phyloP scores from a whole-genome alignment of 2,888 invertebrate species.

The Melanostoma mellinum region DNA sequence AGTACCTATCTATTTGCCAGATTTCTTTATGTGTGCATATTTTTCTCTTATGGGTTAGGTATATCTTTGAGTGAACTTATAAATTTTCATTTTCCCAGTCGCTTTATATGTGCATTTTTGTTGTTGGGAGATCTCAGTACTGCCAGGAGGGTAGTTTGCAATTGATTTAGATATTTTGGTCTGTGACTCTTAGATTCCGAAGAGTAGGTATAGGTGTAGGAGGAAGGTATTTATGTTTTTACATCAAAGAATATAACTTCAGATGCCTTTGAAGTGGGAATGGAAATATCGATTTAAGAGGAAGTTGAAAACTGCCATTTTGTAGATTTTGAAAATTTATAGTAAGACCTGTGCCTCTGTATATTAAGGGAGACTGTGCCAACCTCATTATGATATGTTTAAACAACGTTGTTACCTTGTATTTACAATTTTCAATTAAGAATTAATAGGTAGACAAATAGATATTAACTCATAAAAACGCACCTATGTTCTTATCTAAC shows the following conservation, averaged over 20 bases:
- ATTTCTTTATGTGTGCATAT: conserved; percentile 50
- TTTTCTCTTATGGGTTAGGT: conserved; percentile 30
- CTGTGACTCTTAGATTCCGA: conserved; percentile 22
- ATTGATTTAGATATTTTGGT: conserved; percentile 43
- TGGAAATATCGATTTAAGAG: conserved; percentile 40
- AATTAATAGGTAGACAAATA: too few species aligned
- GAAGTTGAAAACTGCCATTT: neutral
- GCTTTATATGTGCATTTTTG: conserved; percentile 31
- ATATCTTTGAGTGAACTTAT: conserved; percentile 41
- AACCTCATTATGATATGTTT: too few species aligned
- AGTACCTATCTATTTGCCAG: conserved; percentile 45
- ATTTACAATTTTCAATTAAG: too few species aligned
- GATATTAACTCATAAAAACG: too few species aligned
- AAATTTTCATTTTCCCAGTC: conserved; percentile 46
- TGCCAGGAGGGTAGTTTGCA: conserved; percentile 30
- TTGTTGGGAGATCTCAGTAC: neutral
- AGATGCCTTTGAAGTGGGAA: conserved; percentile 5
- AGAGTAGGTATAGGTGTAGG: conserved; percentile 11
- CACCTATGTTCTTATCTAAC: too few species aligned
- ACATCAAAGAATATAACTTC: conserved; percentile 10
- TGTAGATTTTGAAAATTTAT: neutral
- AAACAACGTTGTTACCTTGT: too few species aligned
- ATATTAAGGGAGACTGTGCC: too few species aligned
- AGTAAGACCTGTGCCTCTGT: too few species aligned
- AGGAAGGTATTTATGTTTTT: conserved; percentile 29